Evolutionary conservation across 2,113 vertebrate species (phyloP).

Genomic region (Tautogolabrus adspersus): DNA sequence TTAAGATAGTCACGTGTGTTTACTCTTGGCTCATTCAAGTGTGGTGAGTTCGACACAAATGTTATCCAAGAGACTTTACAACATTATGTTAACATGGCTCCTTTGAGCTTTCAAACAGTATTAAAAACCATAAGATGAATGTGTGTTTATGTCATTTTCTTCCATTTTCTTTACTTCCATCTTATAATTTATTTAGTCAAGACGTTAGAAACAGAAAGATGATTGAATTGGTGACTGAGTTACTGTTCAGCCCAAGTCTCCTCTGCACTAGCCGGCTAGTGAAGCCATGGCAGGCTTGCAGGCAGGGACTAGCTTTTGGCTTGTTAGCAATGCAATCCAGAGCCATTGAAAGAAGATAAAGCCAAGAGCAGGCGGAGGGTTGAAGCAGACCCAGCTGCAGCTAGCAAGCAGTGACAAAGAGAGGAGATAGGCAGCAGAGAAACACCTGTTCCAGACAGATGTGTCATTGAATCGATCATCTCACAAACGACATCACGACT

Average conservation of each 20-base stretch:
- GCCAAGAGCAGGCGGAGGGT: slow-evolving; percentile 56
- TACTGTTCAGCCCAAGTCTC: slow-evolving; percentile 3
- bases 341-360: slow-evolving; percentile 64
- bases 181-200: too few relatives aligned
- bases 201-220: neutral
- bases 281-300: slow-evolving; percentile 16
- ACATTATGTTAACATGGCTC: too few relatives aligned
- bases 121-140: too few relatives aligned
- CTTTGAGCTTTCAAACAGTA: too few relatives aligned
- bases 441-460: slow-evolving; percentile 75
- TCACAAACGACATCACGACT: slow-evolving; percentile 65
- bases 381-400: slow-evolving; percentile 66
- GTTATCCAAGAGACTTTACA: too few relatives aligned
- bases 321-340: slow-evolving; percentile 44
- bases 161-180: too few relatives aligned
- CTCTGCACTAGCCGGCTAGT: slow-evolving; percentile 13
- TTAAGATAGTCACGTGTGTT: too few relatives aligned
- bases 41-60: too few relatives aligned
- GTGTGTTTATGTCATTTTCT: neutral
- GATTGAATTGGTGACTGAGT: neutral
- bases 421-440: slow-evolving; percentile 26
- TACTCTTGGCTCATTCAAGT: too few relatives aligned
- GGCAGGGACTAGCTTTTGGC: slow-evolving; percentile 35
- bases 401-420: slow-evolving; percentile 42
- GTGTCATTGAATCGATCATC: slow-evolving; percentile 70